phyloP scores from a whole-genome alignment of 2,888 invertebrate genomes.

The Clanis bilineata region DNA sequence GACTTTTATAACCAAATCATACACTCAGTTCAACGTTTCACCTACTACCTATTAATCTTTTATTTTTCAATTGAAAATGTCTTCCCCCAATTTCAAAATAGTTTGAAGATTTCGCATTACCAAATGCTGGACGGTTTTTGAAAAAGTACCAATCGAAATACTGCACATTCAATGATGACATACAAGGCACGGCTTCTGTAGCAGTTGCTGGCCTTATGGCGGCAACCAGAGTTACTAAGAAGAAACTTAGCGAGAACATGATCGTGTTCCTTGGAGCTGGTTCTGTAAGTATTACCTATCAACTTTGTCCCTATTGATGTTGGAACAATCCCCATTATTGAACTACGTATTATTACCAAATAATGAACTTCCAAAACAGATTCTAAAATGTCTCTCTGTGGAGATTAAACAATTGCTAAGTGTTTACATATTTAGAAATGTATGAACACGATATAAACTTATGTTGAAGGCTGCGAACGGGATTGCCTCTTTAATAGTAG shows the following conservation, averaged over 20 bases:
- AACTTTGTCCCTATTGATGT: too few species aligned
- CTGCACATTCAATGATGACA: constrained; percentile 99
- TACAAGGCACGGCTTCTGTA: constrained; percentile 97
- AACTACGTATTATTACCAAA: too few species aligned
- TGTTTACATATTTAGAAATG: neutral
- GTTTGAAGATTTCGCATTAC: constrained; percentile 98
- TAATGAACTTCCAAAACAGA: too few species aligned
- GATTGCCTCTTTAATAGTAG: constrained; percentile 92
- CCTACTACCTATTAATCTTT: too few species aligned
- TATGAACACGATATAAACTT: neutral
- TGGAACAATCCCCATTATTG: too few species aligned
- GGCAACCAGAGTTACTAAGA: constrained; percentile 86
- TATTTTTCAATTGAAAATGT: neutral
- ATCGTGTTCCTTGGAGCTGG: constrained; percentile 94
- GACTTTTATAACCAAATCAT: too few species aligned
- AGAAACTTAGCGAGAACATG: constrained; percentile 88
- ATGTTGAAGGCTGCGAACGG: constrained; percentile 89
- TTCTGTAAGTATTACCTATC: constrained; percentile 66
- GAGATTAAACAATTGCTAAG: too few species aligned
- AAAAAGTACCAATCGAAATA: constrained; percentile 92
- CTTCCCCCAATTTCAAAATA: constrained; percentile 53
- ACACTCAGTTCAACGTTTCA: too few species aligned
- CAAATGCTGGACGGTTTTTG: constrained; percentile 94
- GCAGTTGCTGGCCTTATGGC: constrained; percentile 94
- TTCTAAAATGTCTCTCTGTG: too few species aligned